A percentile compares a stretch with the other conserved stretches of the same genome.
These are phyloP conservation scores for Camptogramma bilineatum DNA, from an alignment of 2,888 invertebrate species.

Conservation along the genomic window DNA sequence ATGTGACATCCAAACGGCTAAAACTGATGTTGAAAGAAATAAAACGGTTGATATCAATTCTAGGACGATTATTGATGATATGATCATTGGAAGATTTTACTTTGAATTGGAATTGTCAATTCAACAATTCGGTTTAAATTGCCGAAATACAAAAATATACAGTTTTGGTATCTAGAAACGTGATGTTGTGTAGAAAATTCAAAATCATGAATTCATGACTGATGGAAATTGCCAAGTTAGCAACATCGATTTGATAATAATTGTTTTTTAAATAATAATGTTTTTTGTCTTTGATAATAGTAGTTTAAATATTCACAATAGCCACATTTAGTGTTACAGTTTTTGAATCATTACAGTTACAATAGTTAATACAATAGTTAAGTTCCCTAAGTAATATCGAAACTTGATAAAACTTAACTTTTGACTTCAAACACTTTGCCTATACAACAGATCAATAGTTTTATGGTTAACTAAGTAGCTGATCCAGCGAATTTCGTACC, in stretches of 20 bases:
- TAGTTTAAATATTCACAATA: conserved; percentile 44
- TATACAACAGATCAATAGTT: no score
- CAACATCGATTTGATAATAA: conserved; percentile 40
- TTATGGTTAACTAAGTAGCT: no score
- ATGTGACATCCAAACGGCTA: conserved; percentile 52
- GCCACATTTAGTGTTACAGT: conserved; percentile 40
- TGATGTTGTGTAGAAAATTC: conserved; percentile 30
- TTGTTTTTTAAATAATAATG: conserved; percentile 38
- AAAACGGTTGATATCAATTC: conserved; percentile 2
- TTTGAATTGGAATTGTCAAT: conserved; percentile 41
- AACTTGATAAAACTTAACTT: not conserved
- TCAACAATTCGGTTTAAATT: conserved; percentile 16
- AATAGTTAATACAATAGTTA: conserved; percentile 41
- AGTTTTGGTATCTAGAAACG: conserved; percentile 9
- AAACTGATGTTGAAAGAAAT: not conserved
- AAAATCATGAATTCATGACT: conserved; percentile 40
- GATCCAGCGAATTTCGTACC: no score
- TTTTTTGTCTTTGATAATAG: conserved; percentile 43
- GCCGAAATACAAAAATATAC: conserved; percentile 6
- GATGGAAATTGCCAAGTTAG: conserved; percentile 41
- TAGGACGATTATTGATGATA: conserved; percentile 36
- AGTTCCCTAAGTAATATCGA: not conserved
- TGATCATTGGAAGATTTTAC: conserved; percentile 28
- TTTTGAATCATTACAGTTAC: conserved; percentile 45
- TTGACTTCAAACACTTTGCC: not conserved